Conservation (phyloP, 1,140 invertebrate species). For the Rhagoletis zephyria region DNA sequence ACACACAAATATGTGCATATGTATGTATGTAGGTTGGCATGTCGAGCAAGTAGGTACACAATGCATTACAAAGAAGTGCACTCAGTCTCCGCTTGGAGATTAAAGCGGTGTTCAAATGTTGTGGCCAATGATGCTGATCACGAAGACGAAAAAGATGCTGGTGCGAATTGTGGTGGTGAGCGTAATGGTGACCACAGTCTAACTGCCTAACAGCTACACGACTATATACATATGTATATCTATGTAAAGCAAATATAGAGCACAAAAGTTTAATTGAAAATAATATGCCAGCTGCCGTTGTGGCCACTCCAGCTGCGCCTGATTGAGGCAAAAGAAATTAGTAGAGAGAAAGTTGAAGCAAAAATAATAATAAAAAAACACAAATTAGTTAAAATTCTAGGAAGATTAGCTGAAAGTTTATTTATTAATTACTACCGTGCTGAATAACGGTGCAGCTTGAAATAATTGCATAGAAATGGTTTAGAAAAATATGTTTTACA, state of each 20-base stretch:
- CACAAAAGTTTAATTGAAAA: slow-evolving; percentile 42
- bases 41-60: neutral
- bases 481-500: neutral
- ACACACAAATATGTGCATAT: neutral
- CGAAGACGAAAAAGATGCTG: too few species aligned
- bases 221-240: too few species aligned
- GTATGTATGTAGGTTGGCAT: neutral
- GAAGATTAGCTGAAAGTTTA: neutral
- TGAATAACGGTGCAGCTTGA: neutral
- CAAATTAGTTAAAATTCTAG: neutral
- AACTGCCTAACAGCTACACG: neutral
- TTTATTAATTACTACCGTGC: neutral
- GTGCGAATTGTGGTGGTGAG: neutral
- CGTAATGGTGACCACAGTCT: neutral
- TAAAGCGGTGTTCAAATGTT: neutral
- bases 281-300: slow-evolving; percentile 25
- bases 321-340: neutral
- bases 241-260: neutral
- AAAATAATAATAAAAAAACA: neutral
- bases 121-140: neutral
- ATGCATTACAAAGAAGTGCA: neutral
- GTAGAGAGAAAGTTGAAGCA: neutral
- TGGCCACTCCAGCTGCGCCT: slow-evolving; percentile 22
- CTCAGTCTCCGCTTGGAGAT: neutral
- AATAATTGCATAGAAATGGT: slow-evolving; percentile 10